Evolutionary conservation across 2,113 vertebrate genomes (phyloP), one percentile per base, ranked within the genome.

Genomic region (Apodemus sylvaticus): DNA sequence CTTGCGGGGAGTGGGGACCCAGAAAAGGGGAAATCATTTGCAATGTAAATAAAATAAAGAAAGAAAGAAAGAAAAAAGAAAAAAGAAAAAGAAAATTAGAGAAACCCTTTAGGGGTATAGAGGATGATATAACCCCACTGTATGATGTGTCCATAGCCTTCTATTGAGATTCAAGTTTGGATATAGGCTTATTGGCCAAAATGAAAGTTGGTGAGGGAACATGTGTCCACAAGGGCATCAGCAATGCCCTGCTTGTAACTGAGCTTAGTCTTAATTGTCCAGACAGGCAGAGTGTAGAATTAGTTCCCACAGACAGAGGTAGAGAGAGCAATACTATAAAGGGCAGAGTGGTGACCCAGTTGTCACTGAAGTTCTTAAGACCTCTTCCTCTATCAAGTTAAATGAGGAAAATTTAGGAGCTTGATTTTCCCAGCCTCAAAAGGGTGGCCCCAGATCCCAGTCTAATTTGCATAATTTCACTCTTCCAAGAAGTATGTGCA

Each of bases 301-400:
- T n/a, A 11, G 9, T 29, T 62, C 4, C 31, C 2, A 26, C 53
- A 62, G 9, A 34, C 68, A 74, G 39, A 85, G 53, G 55, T n/a
- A 26, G 9, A 62, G 5, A 74, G 55, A 5, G 3, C 5, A 36
- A 8, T 2, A 45, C n/a, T 42, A 17, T 20, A 60, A 10, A 9
- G 51, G n/a, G 11, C 26, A 55, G n/a, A 42, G 3, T 3, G 20
- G 68, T 36, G 20, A 8, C 19, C 10, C 24, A 2, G 0, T 4
- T 53, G 14, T 60, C 5, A 53, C 14, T 51, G 4, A 31, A 45
- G 31, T 34, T 77, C 1, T 22, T 36, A 39, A 74, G 10, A 34
- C 20, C 39, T 51, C 1, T 74, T 74, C 39, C 31, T 36, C 20
- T 19, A 31, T 9, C 19, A 74, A 92, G 51, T 26, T 60, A 86